These are phyloP conservation scores for Corythornis madagascariensis DNA, from an alignment of 2,113 vertebrate species.

Conservation along the genomic window DNA sequence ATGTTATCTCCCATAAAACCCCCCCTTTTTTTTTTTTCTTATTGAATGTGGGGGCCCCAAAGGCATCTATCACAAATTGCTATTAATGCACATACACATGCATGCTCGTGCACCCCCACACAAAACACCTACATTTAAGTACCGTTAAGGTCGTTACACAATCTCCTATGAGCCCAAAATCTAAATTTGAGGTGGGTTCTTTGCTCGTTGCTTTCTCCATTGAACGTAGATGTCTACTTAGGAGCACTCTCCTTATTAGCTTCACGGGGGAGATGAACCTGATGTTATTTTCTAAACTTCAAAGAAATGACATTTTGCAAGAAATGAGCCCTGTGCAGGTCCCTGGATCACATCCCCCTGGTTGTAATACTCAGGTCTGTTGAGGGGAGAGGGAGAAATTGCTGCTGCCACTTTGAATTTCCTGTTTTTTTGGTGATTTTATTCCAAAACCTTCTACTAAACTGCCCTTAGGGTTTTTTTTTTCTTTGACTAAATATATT, in stretches of 20 bases:
- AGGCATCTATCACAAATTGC: constrained; percentile 92
- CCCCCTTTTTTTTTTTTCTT: constrained; percentile 66
- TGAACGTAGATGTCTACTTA: fast-evolving
- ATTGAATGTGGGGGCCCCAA: constrained; percentile 81
- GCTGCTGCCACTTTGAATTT: background rate
- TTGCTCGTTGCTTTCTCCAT: background rate
- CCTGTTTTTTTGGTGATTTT: background rate
- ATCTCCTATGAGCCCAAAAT: background rate
- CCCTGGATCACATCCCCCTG: background rate
- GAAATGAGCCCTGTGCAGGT: background rate
- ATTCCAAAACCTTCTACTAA: background rate
- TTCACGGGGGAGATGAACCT: background rate
- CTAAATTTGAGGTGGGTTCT: background rate
- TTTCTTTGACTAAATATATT: background rate
- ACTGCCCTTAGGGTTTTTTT: no score
- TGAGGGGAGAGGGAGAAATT: background rate
- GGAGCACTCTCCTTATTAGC: fast-evolving
- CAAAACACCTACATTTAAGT: constrained; percentile 72
- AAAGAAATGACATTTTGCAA: background rate
- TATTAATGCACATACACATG: constrained; percentile 68
- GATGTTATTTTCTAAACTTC: background rate
- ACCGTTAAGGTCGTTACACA: constrained; percentile 45
- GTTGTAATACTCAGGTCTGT: background rate
- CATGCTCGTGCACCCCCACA: background rate
- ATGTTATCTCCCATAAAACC: constrained; percentile 93